Evolutionary conservation across 2,888 invertebrate genomes (phyloP).

Genomic region (Morpho deidamia): DNA sequence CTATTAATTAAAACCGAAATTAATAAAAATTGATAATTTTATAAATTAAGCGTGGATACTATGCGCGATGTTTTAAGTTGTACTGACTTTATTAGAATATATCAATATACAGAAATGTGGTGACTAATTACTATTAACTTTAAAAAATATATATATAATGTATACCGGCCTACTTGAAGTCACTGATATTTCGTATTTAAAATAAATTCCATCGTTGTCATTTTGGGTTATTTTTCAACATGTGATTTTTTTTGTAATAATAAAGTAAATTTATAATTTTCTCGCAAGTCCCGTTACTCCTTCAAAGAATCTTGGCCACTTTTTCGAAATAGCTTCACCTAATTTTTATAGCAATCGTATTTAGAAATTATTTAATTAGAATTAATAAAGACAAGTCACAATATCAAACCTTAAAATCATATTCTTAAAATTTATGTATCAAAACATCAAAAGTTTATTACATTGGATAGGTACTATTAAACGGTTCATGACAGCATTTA

Average conservation of each 20-base stretch:
- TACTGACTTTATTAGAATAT: not conserved
- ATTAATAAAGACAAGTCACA: constrained; percentile 54
- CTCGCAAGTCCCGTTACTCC: constrained; percentile 17
- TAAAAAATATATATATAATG: not conserved
- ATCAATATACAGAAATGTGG: not conserved
- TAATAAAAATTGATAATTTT: too few relatives aligned
- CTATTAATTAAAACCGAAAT: too few relatives aligned
- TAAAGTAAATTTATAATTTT: constrained; percentile 15
- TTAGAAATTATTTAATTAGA: constrained; percentile 38
- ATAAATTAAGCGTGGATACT: too few relatives aligned
- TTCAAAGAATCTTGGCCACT: constrained; percentile 27
- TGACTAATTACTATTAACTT: not conserved
- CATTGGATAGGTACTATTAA: constrained; percentile 13
- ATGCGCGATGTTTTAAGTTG: too few relatives aligned
- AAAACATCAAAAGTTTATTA: constrained; percentile 43
- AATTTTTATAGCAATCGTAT: constrained; percentile 49
- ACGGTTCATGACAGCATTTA: constrained; percentile 35
- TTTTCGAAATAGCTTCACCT: constrained; percentile 36
- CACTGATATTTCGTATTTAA: constrained; percentile 23
- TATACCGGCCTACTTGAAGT: constrained; percentile 11
- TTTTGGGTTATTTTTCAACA: constrained; percentile 17
- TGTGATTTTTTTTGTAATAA: constrained; percentile 20
- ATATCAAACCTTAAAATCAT: constrained; percentile 59
- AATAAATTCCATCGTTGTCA: constrained; percentile 11
- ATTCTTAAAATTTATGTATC: constrained; percentile 39